Evolutionary conservation across 2,888 invertebrate genomes (phyloP), one percentile per base, ranked within the genome.

Genomic region (Zootermopsis nevadensis): DNA sequence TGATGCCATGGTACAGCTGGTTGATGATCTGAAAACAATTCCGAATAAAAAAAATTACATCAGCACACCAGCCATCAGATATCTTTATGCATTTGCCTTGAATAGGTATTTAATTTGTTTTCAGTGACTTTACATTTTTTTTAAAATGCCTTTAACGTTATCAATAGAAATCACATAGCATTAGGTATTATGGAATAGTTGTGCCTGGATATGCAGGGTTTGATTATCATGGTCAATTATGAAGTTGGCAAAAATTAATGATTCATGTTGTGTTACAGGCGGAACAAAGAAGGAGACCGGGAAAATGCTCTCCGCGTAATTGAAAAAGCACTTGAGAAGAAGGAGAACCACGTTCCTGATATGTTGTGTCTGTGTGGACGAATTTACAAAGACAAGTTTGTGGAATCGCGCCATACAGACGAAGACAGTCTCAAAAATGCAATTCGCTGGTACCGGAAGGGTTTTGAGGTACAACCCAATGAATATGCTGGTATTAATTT

Each of bases 401-500:
- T 99, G 22, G 99, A 99, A 91, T 98, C 98, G 72, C 94, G 95
- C 86, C 98, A 98, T 89, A 93, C 93, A 3, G 99, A 99, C 89
- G 93, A 93, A 86, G 95, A 95, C 77, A 97, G 97, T 88, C 91
- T 99, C 86, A 93, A 95, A 82, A 94, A 95, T 90, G 99, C 99
- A 81, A 99, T 99, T 87, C 94, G 96, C 89, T 99, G 99, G 99
- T 99, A 99, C 89, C 93, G 98, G 87, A 97, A 97, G 90, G 98
- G 98, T 79, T 99, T 99, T 89, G 98, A 99, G 90, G 96, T 98
- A 77, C 99, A 99, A 89, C 99, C 99, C 0, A 98, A 99, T 89
- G 99, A 99, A 91, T 99, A 99, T 91, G 99, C 99, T 38, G 99
- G 99, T 83, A 99, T 99, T 85, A 99, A 99, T 91, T 92, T 99